Percentiles rank a stretch among this genome's conserved stretches.
phyloP scores from a whole-genome alignment of 1,140 invertebrate species.

The Elymnias hypermnestra region DNA sequence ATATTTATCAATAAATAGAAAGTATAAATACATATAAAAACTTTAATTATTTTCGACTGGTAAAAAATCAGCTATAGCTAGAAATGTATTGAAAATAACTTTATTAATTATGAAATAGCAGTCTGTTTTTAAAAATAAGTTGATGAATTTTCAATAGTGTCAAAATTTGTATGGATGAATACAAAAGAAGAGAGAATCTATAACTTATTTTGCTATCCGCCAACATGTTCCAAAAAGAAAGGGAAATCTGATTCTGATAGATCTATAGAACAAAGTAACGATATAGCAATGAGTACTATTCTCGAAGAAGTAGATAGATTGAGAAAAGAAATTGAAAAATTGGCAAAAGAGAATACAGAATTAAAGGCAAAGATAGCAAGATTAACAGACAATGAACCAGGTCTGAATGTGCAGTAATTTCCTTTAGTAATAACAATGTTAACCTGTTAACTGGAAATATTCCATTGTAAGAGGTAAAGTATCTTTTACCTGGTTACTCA shows the following conservation, averaged over 20 bases:
- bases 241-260: slow-evolving; percentile 6
- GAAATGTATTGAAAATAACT: no score
- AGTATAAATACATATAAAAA: no score
- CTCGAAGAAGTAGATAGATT: slow-evolving; percentile 32
- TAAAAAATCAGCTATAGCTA: no score
- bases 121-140: no score
- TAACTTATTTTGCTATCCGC: slow-evolving; percentile 24
- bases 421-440: no score
- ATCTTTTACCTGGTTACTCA: no score
- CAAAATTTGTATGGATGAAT: slow-evolving; percentile 11
- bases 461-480: no score
- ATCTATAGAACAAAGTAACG: slow-evolving; percentile 8
- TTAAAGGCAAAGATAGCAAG: slow-evolving; percentile 41
- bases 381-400: slow-evolving; percentile 28
- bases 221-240: slow-evolving; percentile 27
- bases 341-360: slow-evolving; percentile 73
- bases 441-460: no score
- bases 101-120: no score
- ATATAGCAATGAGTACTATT: slow-evolving; percentile 14
- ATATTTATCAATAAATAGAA: no score
- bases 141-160: slow-evolving; percentile 10
- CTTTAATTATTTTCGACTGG: no score
- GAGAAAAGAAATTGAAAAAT: slow-evolving; percentile 37
- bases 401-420: slow-evolving; percentile 23
- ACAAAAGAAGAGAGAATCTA: slow-evolving; percentile 24